Conservation (phyloP, 2,797 vertebrate genomes). For the Sebastes cheni region DNA sequence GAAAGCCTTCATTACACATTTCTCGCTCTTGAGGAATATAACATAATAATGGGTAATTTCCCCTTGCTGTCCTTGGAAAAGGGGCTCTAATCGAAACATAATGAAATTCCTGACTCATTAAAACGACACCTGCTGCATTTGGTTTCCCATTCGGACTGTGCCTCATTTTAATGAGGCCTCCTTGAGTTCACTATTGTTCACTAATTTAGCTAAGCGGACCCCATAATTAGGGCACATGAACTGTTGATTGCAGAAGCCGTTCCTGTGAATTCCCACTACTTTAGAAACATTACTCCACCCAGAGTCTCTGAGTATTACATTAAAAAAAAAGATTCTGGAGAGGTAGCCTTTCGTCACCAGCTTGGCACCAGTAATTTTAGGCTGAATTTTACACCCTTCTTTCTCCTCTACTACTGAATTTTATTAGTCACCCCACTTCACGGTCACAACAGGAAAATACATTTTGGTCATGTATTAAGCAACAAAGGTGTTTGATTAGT, state of each 20-base stretch:
- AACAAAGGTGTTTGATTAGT: background rate
- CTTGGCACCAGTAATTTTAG: background rate
- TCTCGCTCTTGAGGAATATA: background rate
- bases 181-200: background rate
- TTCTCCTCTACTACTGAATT: background rate
- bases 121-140: background rate
- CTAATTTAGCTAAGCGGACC: background rate
- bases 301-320: background rate
- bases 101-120: conserved; percentile 9
- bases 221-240: background rate
- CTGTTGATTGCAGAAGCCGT: background rate
- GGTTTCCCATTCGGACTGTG: background rate
- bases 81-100: background rate
- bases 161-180: background rate
- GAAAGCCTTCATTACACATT: background rate
- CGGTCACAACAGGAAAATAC: background rate
- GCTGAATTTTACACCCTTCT: background rate
- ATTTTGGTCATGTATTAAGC: background rate
- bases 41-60: background rate
- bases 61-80: background rate
- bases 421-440: background rate
- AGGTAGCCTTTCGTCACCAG: background rate
- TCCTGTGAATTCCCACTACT: conserved; percentile 2
- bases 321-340: background rate
- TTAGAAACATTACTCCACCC: background rate